Conservation (phyloP, 2,888 invertebrate species). For the Bedellia somnulentella region DNA sequence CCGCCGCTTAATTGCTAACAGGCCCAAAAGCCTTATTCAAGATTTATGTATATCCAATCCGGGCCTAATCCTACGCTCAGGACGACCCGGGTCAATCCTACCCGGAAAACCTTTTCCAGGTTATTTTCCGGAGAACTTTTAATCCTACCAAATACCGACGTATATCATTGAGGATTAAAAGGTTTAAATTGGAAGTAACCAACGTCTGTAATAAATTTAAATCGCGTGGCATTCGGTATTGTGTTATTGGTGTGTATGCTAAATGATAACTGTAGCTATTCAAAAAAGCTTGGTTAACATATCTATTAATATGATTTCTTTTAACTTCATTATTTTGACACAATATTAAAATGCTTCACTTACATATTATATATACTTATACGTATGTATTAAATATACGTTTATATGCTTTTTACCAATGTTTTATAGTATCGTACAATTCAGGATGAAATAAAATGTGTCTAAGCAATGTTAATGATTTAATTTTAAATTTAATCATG, state of each 20-base stretch:
- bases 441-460: too few relatives aligned
- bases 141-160: slow-evolving; percentile 60
- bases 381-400: too few relatives aligned
- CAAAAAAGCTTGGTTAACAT: slow-evolving; percentile 19
- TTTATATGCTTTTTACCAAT: too few relatives aligned
- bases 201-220: slow-evolving; percentile 62
- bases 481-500: too few relatives aligned
- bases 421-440: too few relatives aligned
- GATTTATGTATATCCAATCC: slow-evolving; percentile 62
- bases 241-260: slow-evolving; percentile 55
- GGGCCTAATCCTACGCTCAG: slow-evolving; percentile 47
- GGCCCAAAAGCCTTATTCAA: slow-evolving; percentile 47
- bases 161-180: slow-evolving; percentile 63
- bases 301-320: background rate
- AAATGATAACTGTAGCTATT: slow-evolving; percentile 52
- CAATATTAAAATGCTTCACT: background rate
- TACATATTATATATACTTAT: background rate
- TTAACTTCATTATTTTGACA: too few relatives aligned
- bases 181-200: slow-evolving; percentile 64
- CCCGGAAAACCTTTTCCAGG: slow-evolving; percentile 61
- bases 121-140: slow-evolving; percentile 63
- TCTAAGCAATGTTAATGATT: too few relatives aligned
- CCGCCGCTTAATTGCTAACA: slow-evolving; percentile 49
- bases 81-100: slow-evolving; percentile 52
- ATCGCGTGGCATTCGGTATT: slow-evolving; percentile 58